These are phyloP conservation scores for Drosophila koepferae DNA, from an alignment of 2,888 invertebrate genomes.

Conservation along the genomic window DNA sequence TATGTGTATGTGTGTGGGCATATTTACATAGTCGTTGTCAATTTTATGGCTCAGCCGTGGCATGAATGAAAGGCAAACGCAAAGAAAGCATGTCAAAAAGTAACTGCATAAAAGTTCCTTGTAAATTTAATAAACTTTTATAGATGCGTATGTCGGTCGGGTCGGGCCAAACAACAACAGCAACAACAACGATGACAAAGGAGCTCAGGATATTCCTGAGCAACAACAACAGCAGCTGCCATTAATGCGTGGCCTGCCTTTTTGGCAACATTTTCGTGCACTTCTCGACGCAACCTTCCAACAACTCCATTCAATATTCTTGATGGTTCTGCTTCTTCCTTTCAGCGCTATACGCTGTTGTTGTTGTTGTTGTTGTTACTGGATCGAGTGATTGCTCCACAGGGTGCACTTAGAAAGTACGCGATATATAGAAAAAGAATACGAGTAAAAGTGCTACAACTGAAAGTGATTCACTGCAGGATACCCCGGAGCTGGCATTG, in stretches of 20 bases:
- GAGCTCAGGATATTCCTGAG: constrained; percentile 29
- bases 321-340: constrained; percentile 37
- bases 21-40: constrained; percentile 78
- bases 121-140: constrained; percentile 81
- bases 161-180: constrained; percentile 21
- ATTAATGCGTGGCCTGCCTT: constrained; percentile 68
- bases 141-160: constrained; percentile 56
- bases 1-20: constrained; percentile 32
- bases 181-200: constrained; percentile 35
- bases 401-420: constrained; percentile 73
- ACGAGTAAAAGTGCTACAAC: constrained; percentile 7
- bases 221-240: constrained; percentile 74
- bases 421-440: constrained; percentile 33
- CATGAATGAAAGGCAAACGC: constrained; percentile 31
- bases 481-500: not conserved
- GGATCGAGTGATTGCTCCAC: constrained; percentile 76
- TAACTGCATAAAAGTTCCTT: constrained; percentile 79
- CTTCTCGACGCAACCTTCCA: constrained; percentile 3
- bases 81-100: constrained; percentile 72
- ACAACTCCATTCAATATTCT: constrained; percentile 57
- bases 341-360: constrained; percentile 5
- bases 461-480: not conserved
- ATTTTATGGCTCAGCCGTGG: constrained; percentile 67
- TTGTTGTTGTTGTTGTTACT: constrained; percentile 32
- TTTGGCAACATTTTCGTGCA: constrained; percentile 8